Percentiles rank a stretch among this genome's conserved stretches.
Conservation (phyloP, 2,113 vertebrate genomes). For the Carassius auratus region DNA sequence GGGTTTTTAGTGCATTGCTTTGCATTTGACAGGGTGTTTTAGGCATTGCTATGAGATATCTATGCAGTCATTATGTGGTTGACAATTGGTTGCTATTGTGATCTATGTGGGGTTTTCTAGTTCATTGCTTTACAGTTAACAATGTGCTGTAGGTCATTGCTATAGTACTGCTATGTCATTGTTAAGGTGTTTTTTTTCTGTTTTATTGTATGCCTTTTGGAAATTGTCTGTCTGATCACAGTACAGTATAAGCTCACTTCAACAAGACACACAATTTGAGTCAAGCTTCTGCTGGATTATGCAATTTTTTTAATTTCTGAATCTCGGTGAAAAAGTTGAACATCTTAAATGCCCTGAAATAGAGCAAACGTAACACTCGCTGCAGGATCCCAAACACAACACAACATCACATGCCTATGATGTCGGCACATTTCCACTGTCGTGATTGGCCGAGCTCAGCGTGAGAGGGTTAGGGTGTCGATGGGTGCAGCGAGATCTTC, state of each 20-base stretch:
- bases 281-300: neutral
- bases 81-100: too few species aligned
- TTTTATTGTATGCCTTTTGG: neutral
- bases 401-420: slow-evolving; percentile 28
- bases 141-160: too few species aligned
- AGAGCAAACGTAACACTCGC: slow-evolving; percentile 31
- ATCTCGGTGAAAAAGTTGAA: neutral
- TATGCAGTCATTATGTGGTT: neutral
- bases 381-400: neutral
- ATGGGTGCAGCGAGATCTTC: slow-evolving; percentile 20
- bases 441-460: slow-evolving; percentile 46
- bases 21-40: too few species aligned
- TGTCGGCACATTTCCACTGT: slow-evolving; percentile 9
- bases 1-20: too few species aligned
- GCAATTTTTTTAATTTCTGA: neutral
- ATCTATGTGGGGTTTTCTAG: too few species aligned
- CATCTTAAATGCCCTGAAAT: slow-evolving; percentile 2
- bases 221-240: neutral
- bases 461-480: slow-evolving; percentile 31
- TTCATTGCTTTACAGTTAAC: too few species aligned
- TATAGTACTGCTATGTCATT: too few species aligned
- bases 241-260: too few species aligned
- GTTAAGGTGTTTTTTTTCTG: neutral
- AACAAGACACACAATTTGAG: neutral
- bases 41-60: too few species aligned